These are phyloP conservation scores for Ennomos quercinarius DNA, from an alignment of 2,888 invertebrate genomes.

Conservation along the genomic window DNA sequence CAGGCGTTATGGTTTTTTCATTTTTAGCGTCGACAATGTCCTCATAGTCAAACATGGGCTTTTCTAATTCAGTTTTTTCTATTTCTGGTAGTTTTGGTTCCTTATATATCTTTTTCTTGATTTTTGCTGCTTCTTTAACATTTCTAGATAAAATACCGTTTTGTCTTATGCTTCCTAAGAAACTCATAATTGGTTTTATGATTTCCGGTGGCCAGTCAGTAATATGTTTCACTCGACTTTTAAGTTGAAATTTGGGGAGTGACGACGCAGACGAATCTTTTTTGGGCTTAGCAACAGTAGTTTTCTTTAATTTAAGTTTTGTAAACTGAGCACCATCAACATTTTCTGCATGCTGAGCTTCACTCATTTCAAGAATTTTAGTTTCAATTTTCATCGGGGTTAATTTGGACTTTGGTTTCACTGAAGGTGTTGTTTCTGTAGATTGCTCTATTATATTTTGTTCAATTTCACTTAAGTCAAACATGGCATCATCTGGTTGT, in stretches of 20 bases:
- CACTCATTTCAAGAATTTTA: conserved; percentile 86
- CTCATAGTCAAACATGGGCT: conserved; percentile 80
- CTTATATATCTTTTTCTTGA: conserved; percentile 86
- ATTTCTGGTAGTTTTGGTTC: conserved; percentile 84
- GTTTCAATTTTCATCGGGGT: conserved; percentile 87
- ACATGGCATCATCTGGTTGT: conserved; percentile 1
- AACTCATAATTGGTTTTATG: conserved; percentile 78
- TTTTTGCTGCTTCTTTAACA: conserved; percentile 88
- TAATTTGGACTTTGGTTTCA: conserved; percentile 62
- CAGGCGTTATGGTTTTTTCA: conserved; percentile 50
- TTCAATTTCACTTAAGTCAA: conserved; percentile 3
- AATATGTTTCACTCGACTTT: conserved; percentile 88
- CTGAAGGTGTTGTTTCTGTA: conserved; percentile 41
- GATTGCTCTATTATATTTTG: conserved; percentile 3
- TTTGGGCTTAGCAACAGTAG: conserved; percentile 74
- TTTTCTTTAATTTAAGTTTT: conserved; percentile 89
- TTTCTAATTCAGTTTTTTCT: conserved; percentile 84
- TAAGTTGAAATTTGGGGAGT: conserved; percentile 89
- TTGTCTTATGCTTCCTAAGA: conserved; percentile 85
- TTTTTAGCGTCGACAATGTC: conserved; percentile 71
- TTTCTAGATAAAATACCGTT: conserved; percentile 90
- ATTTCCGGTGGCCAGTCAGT: conserved; percentile 87
- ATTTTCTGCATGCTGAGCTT: conserved; percentile 87
- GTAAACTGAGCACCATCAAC: conserved; percentile 87
- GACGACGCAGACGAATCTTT: conserved; percentile 66